Evolutionary conservation across 2,888 invertebrate species (phyloP).

Genomic region (Drosophila engyochracea): DNA sequence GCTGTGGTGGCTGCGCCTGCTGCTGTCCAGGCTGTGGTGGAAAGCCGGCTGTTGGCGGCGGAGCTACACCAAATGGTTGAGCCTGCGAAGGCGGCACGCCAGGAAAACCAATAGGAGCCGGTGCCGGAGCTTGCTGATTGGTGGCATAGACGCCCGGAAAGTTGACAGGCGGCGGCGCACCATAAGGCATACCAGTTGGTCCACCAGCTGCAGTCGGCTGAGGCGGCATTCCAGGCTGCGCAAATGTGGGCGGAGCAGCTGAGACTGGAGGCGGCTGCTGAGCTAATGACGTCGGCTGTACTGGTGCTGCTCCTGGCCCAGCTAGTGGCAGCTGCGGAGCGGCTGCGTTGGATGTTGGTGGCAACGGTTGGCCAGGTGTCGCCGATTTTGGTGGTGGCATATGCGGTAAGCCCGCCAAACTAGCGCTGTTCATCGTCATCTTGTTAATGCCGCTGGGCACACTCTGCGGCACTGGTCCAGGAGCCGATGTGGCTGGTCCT

Average conservation of each 20-base stretch:
- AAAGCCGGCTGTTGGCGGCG: constrained; percentile 21
- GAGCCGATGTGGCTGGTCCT: constrained; percentile 22
- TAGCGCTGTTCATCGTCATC: constrained; percentile 82
- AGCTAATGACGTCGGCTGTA: constrained; percentile 12
- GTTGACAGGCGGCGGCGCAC: constrained; percentile 48
- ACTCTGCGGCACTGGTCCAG: constrained; percentile 63
- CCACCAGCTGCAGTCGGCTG: constrained; percentile 37
- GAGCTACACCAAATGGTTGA: constrained; percentile 45
- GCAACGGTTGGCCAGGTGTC: constrained; percentile 37
- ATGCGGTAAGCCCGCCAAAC: constrained; percentile 82
- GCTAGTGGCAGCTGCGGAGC: constrained; percentile 21
- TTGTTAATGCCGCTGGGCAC: constrained; percentile 73
- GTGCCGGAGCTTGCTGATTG: constrained; percentile 37
- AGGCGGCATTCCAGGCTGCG: constrained; percentile 27
- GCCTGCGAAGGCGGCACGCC: constrained; percentile 40
- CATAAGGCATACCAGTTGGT: constrained; percentile 52
- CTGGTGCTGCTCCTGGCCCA: constrained; percentile 6
- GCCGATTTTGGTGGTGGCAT: constrained; percentile 82
- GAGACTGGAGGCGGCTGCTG: constrained; percentile 14
- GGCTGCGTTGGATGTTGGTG: constrained; percentile 29
- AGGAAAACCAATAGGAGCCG: constrained; percentile 23
- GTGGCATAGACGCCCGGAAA: constrained; percentile 37
- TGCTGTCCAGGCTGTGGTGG: constrained; percentile 72
- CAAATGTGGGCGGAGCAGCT: constrained; percentile 21
- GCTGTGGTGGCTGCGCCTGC: background rate